Evolutionary conservation across 2,113 vertebrate genomes (phyloP).

Genomic region (Ictalurus furcatus): DNA sequence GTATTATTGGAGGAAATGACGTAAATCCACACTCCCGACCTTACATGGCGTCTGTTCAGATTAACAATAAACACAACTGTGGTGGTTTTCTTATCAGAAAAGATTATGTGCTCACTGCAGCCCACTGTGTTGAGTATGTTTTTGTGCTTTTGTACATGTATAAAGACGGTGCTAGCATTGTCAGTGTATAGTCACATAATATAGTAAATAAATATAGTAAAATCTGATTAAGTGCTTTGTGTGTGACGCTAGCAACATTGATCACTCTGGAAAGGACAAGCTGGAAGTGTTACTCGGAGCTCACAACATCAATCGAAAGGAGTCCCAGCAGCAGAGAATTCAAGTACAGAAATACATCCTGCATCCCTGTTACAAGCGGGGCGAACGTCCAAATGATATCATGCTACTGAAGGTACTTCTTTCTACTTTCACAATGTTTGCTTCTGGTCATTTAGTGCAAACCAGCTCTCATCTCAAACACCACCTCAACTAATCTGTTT

Average conservation of each 20-base stretch:
- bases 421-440: neutral
- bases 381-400: conserved; percentile 11
- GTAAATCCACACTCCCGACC: conserved; percentile 45
- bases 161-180: neutral
- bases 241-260: neutral
- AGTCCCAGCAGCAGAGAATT: conserved; percentile 46
- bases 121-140: conserved; percentile 51
- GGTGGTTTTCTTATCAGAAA: conserved; percentile 50
- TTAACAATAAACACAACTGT: neutral
- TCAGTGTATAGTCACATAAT: neutral
- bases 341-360: conserved; percentile 25
- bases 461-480: neutral
- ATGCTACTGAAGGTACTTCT: conserved; percentile 53
- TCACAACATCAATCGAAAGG: conserved; percentile 34
- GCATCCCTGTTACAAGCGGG: conserved; percentile 11
- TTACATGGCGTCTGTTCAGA: conserved; percentile 51
- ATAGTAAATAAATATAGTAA: too few relatives aligned
- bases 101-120: conserved; percentile 50
- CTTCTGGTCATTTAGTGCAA: neutral
- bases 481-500: conserved; percentile 3
- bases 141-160: neutral
- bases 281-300: conserved; percentile 53
- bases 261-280: neutral
- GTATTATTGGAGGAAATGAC: conserved; percentile 38
- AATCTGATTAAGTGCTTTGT: neutral